Percentiles rank a stretch among this genome's conserved stretches.
These are phyloP conservation scores for Atta cephalotes DNA, from an alignment of 1,140 invertebrate species.

Conservation along the genomic window DNA sequence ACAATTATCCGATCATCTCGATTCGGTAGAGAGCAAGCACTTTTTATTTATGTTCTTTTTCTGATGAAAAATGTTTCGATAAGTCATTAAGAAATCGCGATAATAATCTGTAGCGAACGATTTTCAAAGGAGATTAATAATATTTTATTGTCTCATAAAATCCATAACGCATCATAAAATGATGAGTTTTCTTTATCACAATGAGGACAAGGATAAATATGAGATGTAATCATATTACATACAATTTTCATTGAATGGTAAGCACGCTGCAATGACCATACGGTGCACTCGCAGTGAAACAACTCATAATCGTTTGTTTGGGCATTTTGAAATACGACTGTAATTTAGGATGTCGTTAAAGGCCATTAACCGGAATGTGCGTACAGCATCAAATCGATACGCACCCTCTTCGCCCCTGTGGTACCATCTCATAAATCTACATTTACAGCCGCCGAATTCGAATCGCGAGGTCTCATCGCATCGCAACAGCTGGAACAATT, in stretches of 20 bases:
- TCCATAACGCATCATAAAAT: conserved; percentile 11
- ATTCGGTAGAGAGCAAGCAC: conserved; percentile 27
- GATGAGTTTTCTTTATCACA: background rate
- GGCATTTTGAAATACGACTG: conserved; percentile 65
- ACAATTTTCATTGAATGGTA: background rate
- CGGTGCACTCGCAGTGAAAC: background rate
- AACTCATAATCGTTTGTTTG: conserved; percentile 66
- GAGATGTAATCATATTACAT: background rate
- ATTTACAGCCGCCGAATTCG: conserved; percentile 69
- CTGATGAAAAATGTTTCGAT: background rate
- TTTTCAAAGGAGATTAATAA: background rate
- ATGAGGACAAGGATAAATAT: background rate
- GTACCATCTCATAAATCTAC: conserved; percentile 63
- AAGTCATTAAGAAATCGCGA: background rate
- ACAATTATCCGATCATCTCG: conserved; percentile 75
- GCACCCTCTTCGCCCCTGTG: conserved; percentile 50
- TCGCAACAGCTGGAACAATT: conserved; percentile 30
- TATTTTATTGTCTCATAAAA: conserved; percentile 29
- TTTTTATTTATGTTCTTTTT: background rate
- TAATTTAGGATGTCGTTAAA: conserved; percentile 71
- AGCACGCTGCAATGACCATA: background rate
- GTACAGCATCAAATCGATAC: conserved; percentile 54
- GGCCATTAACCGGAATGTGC: conserved; percentile 69
- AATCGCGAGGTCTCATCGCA: conserved; percentile 22
- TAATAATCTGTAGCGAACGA: background rate